A percentile compares a stretch with the other conserved stretches of the same genome.
These are phyloP conservation scores for Varecia variegata DNA, from an alignment of 2,797 vertebrate genomes.

Conservation along the genomic window DNA sequence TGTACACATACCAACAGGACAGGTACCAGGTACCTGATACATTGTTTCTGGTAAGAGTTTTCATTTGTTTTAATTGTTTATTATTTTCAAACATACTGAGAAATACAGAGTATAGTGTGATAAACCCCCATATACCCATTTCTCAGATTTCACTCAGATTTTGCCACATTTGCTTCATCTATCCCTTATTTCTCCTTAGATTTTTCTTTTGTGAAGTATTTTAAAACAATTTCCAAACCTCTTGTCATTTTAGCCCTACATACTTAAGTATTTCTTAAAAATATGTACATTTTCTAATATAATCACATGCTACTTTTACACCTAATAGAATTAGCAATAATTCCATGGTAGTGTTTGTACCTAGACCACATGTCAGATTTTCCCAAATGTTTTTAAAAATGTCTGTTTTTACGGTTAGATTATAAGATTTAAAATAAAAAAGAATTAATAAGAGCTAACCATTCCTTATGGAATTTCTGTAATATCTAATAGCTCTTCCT, in stretches of 20 bases:
- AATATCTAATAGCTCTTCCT: background rate
- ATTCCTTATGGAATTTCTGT: background rate
- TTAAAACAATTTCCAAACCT: background rate
- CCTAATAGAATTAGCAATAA: background rate
- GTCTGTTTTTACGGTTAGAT: background rate
- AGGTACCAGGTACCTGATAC: background rate
- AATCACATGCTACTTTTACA: background rate
- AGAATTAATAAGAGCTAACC: background rate
- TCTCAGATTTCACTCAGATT: background rate
- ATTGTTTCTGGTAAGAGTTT: background rate
- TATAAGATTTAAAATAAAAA: conserved; percentile 21
- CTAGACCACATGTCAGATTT: background rate
- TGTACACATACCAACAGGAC: background rate
- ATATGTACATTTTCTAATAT: background rate
- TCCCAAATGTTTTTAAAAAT: background rate
- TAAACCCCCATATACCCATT: background rate
- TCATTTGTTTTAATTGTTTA: background rate
- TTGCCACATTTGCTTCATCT: background rate
- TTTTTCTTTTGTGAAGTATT: background rate
- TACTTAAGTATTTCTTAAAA: background rate
- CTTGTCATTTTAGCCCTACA: background rate
- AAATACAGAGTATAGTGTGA: background rate
- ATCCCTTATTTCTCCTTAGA: background rate
- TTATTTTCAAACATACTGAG: background rate
- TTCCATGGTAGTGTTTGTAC: background rate